A percentile compares a stretch with the other conserved stretches of the same genome.
Conservation (phyloP, 2,888 invertebrate genomes). For the Meiosimyza decipiens region DNA sequence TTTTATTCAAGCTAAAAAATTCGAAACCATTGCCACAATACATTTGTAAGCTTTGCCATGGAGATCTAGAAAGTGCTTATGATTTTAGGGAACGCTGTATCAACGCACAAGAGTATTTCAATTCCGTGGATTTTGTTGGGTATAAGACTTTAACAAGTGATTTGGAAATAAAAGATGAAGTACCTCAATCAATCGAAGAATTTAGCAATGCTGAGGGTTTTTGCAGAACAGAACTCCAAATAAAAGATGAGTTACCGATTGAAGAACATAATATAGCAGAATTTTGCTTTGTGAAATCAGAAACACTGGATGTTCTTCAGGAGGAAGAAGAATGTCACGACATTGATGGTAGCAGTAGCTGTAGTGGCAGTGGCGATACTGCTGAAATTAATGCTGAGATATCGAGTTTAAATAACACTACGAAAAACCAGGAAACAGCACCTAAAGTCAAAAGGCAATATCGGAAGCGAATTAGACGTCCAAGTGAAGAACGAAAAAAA, state of each 20-base stretch:
- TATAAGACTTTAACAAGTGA: not conserved
- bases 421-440: too few relatives aligned
- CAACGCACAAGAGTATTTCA: constrained; percentile 47
- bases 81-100: constrained; percentile 51
- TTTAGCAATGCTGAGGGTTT: too few relatives aligned
- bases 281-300: not conserved
- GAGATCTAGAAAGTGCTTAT: constrained; percentile 47
- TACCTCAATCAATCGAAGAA: not conserved
- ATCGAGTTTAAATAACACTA: not conserved
- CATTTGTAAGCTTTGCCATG: constrained; percentile 8
- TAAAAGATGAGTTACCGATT: not conserved
- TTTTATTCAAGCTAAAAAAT: too few relatives aligned
- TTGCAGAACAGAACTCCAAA: not conserved
- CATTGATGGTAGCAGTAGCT: too few relatives aligned
- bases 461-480: too few relatives aligned
- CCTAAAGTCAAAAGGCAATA: too few relatives aligned
- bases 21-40: too few relatives aligned
- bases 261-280: constrained; percentile 2
- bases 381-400: not conserved
- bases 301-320: not conserved
- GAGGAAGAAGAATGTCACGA: not conserved
- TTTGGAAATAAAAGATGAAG: not conserved
- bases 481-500: not conserved
- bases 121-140: not conserved
- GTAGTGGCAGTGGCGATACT: not conserved